Evolutionary conservation across 2,113 vertebrate species (phyloP).

Genomic region (Holacanthus passer): DNA sequence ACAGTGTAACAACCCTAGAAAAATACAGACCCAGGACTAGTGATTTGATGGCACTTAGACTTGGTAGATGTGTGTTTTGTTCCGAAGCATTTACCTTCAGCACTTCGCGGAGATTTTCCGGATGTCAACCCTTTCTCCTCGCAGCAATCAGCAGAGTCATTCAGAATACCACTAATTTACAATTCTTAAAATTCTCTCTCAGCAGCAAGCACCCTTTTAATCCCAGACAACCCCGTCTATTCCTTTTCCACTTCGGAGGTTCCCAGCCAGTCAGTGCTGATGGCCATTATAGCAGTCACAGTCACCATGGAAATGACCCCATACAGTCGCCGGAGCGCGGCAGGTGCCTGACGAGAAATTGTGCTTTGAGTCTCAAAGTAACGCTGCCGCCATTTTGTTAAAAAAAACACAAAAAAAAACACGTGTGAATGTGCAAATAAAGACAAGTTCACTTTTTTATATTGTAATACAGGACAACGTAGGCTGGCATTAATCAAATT

Average conservation of each 20-base stretch:
- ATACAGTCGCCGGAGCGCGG: constrained; percentile 76
- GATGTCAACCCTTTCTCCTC: constrained; percentile 64
- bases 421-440: constrained; percentile 77
- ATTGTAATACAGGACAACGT: constrained; percentile 71
- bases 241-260: constrained; percentile 53
- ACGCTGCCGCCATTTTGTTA: constrained; percentile 78
- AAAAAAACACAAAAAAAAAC: constrained; percentile 46
- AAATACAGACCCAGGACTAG: constrained; percentile 73
- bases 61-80: constrained; percentile 64
- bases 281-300: constrained; percentile 62
- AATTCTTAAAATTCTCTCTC: constrained; percentile 29
- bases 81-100: constrained; percentile 56
- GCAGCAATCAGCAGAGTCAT: constrained; percentile 67
- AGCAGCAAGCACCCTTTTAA: constrained; percentile 52
- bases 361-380: constrained; percentile 79
- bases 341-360: constrained; percentile 82
- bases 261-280: constrained; percentile 68
- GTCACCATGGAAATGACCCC: constrained; percentile 75
- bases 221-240: constrained; percentile 47
- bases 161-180: constrained; percentile 64
- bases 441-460: constrained; percentile 80
- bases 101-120: constrained; percentile 49
- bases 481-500: constrained; percentile 71
- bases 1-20: constrained; percentile 62
- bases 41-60: constrained; percentile 70